Conservation (phyloP, 2,797 vertebrate species). For the Tapirus indicus region DNA sequence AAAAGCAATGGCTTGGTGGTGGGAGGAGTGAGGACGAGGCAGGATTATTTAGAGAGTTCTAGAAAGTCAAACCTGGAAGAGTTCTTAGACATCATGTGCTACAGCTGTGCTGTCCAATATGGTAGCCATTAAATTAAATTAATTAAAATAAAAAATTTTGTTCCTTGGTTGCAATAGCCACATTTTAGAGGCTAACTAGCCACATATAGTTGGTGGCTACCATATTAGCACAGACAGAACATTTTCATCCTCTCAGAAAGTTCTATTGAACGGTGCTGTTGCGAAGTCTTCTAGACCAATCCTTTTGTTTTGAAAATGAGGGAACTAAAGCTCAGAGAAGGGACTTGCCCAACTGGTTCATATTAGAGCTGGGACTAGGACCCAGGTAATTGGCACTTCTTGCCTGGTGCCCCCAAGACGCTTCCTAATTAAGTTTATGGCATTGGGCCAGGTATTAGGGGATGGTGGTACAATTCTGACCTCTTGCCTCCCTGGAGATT, state of each 20-base stretch:
- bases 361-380: neutral
- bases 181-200: neutral
- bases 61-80: neutral
- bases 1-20: neutral
- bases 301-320: neutral
- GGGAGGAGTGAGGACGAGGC: neutral
- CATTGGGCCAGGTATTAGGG: neutral
- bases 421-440: neutral
- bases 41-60: conserved; percentile 2
- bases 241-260: neutral
- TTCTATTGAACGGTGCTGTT: neutral
- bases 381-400: neutral
- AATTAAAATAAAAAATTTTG: neutral
- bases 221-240: neutral
- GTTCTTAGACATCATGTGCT: neutral
- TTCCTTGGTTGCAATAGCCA: neutral
- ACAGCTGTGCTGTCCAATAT: neutral
- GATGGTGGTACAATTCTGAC: no score
- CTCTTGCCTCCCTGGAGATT: neutral
- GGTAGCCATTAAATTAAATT: neutral
- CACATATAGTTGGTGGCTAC: no score
- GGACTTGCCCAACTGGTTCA: neutral
- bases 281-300: neutral
- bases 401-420: neutral
- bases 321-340: neutral